These are phyloP conservation scores for Drosophila mojavensis DNA, from an alignment of 1,140 invertebrate genomes.

Conservation along the genomic window DNA sequence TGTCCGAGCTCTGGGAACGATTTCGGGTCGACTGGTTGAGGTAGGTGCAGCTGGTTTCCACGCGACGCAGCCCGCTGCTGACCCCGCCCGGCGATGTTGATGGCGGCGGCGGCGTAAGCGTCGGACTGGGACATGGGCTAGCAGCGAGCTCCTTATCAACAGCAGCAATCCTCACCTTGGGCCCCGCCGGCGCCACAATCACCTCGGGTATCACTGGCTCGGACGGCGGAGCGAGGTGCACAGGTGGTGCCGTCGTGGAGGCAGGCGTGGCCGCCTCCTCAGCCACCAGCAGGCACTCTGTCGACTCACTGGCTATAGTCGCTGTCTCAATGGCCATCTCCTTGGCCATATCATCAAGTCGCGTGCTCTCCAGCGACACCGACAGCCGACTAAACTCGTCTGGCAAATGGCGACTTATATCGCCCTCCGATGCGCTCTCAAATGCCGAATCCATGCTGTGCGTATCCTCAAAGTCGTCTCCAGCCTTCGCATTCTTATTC, in stretches of 20 bases:
- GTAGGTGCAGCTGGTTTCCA: slow-evolving; percentile 72
- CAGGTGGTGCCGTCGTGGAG: slow-evolving; percentile 20
- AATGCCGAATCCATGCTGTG: slow-evolving; percentile 83
- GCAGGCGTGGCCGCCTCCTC: slow-evolving; percentile 52
- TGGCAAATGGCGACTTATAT: slow-evolving; percentile 79
- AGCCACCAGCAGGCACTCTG: slow-evolving; percentile 67
- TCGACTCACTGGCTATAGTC: slow-evolving; percentile 81
- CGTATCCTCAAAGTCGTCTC: slow-evolving; percentile 78
- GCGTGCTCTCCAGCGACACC: slow-evolving; percentile 74
- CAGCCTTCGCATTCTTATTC: slow-evolving; percentile 68
- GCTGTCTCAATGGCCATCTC: slow-evolving; percentile 78
- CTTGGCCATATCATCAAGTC: slow-evolving; percentile 69
- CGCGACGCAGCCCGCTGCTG: slow-evolving; percentile 70
- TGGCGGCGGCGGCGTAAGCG: slow-evolving; percentile 74
- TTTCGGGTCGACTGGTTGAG: slow-evolving; percentile 78
- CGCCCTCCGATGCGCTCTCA: slow-evolving; percentile 79
- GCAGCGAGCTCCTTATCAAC: slow-evolving; percentile 53
- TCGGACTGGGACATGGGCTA: slow-evolving; percentile 59
- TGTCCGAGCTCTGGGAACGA: slow-evolving; percentile 83
- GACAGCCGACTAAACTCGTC: slow-evolving; percentile 78
- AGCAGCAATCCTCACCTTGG: slow-evolving; percentile 69
- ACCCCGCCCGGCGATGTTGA: slow-evolving; percentile 77
- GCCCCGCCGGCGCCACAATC: slow-evolving; percentile 32
- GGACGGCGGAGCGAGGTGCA: slow-evolving; percentile 14
- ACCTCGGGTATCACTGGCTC: background rate